Evolutionary conservation across 2,797 vertebrate genomes (phyloP).

Genomic region (Psittacula echo): DNA sequence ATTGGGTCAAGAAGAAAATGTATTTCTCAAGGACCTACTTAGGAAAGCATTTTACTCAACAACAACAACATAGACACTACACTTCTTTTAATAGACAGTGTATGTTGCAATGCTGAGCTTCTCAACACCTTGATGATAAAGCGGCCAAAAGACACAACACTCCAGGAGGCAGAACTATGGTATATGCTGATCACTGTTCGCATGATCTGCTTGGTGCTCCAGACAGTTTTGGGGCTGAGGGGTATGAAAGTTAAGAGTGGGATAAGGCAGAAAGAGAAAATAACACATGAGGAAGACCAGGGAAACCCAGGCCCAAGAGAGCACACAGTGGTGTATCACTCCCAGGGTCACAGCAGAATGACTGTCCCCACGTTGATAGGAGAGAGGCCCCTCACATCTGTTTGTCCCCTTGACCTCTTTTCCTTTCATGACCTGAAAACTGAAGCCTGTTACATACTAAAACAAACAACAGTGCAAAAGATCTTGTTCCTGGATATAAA

Average conservation of each 20-base stretch:
- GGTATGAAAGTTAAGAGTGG: not conserved
- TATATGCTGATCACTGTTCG: not conserved
- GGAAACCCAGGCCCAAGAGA: not conserved
- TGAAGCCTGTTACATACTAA: not conserved
- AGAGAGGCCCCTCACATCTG: fast-evolving
- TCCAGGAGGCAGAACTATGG: not conserved
- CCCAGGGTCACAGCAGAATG: not conserved
- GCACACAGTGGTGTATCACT: not conserved
- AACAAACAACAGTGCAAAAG: not conserved
- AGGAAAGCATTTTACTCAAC: not conserved
- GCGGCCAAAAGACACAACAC: not conserved
- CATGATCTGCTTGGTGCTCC: not conserved
- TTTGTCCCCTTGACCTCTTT: not conserved
- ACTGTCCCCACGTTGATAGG: fast-evolving
- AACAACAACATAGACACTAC: not conserved
- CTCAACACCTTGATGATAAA: not conserved
- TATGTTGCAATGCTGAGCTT: not conserved
- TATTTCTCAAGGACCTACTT: slow-evolving; percentile 45
- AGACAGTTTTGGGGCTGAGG: not conserved
- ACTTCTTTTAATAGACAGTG: not conserved
- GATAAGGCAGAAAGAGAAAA: not conserved
- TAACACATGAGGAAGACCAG: not conserved
- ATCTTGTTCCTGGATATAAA: not conserved
- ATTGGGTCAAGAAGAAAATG: slow-evolving; percentile 22
- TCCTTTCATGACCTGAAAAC: not conserved